Evolutionary conservation across 2,888 invertebrate species (phyloP).

Genomic region (Melolontha melolontha): DNA sequence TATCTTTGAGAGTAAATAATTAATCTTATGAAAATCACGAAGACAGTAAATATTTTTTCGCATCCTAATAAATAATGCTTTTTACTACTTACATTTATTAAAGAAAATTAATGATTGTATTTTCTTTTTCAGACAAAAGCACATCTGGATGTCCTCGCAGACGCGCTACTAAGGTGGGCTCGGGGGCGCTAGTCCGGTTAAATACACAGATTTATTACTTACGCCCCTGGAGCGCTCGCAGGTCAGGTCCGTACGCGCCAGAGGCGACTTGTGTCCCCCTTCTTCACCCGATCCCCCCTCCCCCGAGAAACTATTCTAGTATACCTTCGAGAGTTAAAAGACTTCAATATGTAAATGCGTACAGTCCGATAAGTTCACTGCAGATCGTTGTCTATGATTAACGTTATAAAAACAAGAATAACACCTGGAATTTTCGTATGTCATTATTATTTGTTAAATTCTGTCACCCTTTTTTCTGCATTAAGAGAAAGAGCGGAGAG

Average conservation of each 20-base stretch:
- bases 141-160: constrained; percentile 93
- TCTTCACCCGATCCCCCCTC: constrained; percentile 43
- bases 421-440: background rate
- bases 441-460: background rate
- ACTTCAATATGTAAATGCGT: constrained; percentile 58
- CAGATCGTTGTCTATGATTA: constrained; percentile 39
- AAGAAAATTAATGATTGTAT: background rate
- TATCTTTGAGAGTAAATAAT: no score
- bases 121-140: constrained; percentile 87
- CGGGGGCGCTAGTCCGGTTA: constrained; percentile 80
- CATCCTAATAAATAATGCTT: no score
- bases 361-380: constrained; percentile 47
- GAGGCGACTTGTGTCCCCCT: constrained; percentile 54
- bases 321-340: constrained; percentile 66
- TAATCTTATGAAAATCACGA: no score
- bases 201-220: no score
- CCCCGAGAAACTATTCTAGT: constrained; percentile 54
- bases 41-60: no score
- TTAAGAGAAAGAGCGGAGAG: constrained; percentile 45
- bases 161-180: constrained; percentile 94
- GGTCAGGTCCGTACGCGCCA: constrained; percentile 62
- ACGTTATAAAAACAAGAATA: background rate
- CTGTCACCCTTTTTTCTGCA: constrained; percentile 41
- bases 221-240: constrained; percentile 58
- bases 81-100: no score